Evolutionary conservation across 1,140 invertebrate genomes (phyloP).

Genomic region (Neodiprion virginianus): DNA sequence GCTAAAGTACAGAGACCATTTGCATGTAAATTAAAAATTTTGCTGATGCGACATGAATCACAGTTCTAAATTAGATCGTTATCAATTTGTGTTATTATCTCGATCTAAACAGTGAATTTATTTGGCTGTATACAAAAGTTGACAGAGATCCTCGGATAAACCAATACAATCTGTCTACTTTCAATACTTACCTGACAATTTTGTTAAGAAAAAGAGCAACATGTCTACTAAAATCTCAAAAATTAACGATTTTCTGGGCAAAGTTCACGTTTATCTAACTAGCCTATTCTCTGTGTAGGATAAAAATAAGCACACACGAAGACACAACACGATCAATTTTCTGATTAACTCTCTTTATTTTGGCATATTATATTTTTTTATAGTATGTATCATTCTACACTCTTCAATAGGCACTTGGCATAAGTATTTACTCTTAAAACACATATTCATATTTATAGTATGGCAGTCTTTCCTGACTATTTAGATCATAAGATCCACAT

Average conservation of each 20-base stretch:
- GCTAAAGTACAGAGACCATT: too few species aligned
- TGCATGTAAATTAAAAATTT: too few species aligned
- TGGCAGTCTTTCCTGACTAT: neutral
- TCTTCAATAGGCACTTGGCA: constrained; percentile 5
- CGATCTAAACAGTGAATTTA: neutral
- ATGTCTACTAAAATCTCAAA: neutral
- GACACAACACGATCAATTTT: constrained; percentile 35
- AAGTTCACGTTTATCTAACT: constrained; percentile 8
- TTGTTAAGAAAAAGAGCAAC: neutral
- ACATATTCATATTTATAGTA: neutral
- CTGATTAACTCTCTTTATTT: constrained; percentile 44
- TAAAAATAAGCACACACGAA: constrained; percentile 12
- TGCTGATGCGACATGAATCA: too few species aligned
- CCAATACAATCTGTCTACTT: neutral
- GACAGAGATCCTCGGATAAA: neutral
- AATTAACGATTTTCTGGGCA: constrained; percentile 9
- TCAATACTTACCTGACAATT: neutral
- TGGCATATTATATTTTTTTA: constrained; percentile 34
- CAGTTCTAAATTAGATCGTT: too few species aligned
- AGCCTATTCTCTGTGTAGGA: constrained; percentile 12
- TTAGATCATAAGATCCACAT: neutral
- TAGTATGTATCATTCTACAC: constrained; percentile 10
- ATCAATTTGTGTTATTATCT: too few species aligned
- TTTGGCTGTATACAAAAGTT: constrained; percentile 3
- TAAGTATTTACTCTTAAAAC: constrained; percentile 3